Base-by-base conservation (phyloP, 2,113 vertebrate species). In the Malurus alboscapulatus region DNA sequence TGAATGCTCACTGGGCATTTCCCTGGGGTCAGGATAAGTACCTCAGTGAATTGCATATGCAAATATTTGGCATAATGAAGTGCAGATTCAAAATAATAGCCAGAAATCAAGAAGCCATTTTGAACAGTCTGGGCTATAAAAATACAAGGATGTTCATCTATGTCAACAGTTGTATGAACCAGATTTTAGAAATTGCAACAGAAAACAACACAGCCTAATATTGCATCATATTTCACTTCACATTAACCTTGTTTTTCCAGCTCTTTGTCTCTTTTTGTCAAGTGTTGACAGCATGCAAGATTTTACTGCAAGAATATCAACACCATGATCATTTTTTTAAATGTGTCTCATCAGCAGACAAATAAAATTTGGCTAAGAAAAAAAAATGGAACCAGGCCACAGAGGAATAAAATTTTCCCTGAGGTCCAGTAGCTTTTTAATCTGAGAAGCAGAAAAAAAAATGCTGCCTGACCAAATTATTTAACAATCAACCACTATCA, bases 11-110 rank as follows among this genome's bases (percentile, higher is more conserved):
- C 32, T 59, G 91, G 77, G 58, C 51, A 40, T 84, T 88, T 90
- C 88, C 65, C 40, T 77, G 22, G 61, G 79, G 47, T 77, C 76
- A 61, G 3, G 51, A 42, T 72, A 84, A 91, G 42, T 69, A 72
- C 42, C 40, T 86, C 67, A 83, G 72, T 88, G 79, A 93, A 91
- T 54, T 83, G 25, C 34, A 54, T 61, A 86, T 84, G 63, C 68
- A 95, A 93, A 96, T 92, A 67, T 51, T 66, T 8, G 24, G 13
- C 55, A 77, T 91, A 92, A 88, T 74, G 17, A 93, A 93, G 12
- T n/a, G 40, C 30, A 84, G 22, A 85, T 90, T 80, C 63, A 84
- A 86, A 88, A 85, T 17, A 80, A 67, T 30, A 84, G 4, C 47
- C 59, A 51, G 21, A 71, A 73, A 84, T 30, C 40, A 77, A 34